phyloP scores from a whole-genome alignment of 2,797 vertebrate genomes.

The Macroramphosus scolopax region DNA sequence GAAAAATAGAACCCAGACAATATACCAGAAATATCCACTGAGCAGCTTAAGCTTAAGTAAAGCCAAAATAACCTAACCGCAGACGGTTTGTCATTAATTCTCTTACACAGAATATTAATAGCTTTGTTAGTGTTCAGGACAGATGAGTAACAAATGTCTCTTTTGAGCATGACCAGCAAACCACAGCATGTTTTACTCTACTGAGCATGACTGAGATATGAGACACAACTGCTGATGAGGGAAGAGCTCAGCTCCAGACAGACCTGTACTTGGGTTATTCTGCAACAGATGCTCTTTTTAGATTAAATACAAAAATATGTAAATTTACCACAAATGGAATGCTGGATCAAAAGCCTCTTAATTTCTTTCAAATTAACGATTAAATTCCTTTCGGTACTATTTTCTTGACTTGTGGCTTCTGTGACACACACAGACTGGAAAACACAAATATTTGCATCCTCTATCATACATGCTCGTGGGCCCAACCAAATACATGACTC shows the following conservation, averaged over 20 bases:
- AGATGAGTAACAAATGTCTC: constrained; percentile 35
- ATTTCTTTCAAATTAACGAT: neutral
- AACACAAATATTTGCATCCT: constrained; percentile 62
- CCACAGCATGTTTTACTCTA: constrained; percentile 41
- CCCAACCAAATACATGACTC: constrained; percentile 35
- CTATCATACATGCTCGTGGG: constrained; percentile 5
- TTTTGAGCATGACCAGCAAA: constrained; percentile 33
- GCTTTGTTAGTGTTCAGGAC: constrained; percentile 8
- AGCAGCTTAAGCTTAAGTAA: no score
- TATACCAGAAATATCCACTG: no score
- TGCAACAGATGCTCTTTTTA: no score
- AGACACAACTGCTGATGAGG: constrained; percentile 29
- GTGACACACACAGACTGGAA: constrained; percentile 42
- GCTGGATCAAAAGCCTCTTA: no score
- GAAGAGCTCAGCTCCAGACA: no score
- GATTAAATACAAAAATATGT: no score
- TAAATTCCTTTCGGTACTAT: neutral
- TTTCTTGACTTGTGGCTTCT: constrained; percentile 9
- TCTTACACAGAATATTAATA: no score
- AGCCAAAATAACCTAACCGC: no score
- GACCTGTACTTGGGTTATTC: no score
- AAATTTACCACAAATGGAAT: no score
- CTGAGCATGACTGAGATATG: constrained; percentile 35
- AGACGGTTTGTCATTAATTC: no score
- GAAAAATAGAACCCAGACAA: no score